A percentile compares a stretch with the other conserved stretches of the same genome.
phyloP scores from a whole-genome alignment of 2,797 vertebrate species.

The Lerista edwardsae region DNA sequence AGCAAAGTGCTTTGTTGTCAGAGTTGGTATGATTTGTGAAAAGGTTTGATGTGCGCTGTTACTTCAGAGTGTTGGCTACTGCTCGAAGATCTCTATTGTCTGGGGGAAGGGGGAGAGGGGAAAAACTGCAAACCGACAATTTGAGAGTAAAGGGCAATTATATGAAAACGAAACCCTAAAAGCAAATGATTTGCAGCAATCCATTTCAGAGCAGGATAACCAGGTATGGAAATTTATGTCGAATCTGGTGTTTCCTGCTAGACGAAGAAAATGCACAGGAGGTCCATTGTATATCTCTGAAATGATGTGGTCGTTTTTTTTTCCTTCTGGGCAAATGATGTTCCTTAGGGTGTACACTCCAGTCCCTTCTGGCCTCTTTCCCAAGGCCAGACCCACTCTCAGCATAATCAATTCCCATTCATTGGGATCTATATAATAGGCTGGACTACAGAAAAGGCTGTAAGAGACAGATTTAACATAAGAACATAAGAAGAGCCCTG shows the following conservation, averaged over 20 bases:
- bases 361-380: too few relatives aligned
- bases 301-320: slow-evolving; percentile 15
- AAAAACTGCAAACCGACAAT: neutral
- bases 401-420: neutral
- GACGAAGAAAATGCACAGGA: slow-evolving; percentile 31
- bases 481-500: too few relatives aligned
- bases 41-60: neutral
- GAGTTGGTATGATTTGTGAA: slow-evolving; percentile 14
- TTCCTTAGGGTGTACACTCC: too few relatives aligned
- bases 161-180: slow-evolving; percentile 19
- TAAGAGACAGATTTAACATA: too few relatives aligned
- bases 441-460: too few relatives aligned
- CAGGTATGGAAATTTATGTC: neutral
- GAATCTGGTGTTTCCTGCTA: slow-evolving; percentile 20
- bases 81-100: slow-evolving; percentile 11
- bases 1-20: slow-evolving; percentile 27
- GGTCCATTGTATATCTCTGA: slow-evolving; percentile 17
- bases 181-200: neutral
- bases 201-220: neutral
- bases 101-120: too few relatives aligned
- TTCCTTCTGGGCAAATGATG: slow-evolving; percentile 47
- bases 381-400: neutral
- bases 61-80: neutral
- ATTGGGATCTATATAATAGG: neutral
- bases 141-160: slow-evolving; percentile 12